Conservation (phyloP, 2,113 vertebrate species). For the Balaeniceps rex region DNA sequence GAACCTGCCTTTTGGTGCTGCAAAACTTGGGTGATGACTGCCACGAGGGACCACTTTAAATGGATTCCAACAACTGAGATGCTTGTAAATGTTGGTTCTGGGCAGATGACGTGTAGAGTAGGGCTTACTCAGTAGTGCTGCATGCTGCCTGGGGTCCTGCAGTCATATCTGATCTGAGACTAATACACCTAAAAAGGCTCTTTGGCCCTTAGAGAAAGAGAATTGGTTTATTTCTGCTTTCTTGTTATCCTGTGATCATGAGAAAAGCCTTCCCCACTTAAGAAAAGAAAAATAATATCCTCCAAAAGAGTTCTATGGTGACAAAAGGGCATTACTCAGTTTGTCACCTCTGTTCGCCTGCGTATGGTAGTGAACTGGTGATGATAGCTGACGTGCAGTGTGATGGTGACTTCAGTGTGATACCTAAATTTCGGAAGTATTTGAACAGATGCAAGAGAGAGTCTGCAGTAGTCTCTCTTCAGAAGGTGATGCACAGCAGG, state of each 20-base stretch:
- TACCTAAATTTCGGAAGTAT: background rate
- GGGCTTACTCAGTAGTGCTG: background rate
- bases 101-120: background rate
- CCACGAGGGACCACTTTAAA: background rate
- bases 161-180: background rate
- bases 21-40: background rate
- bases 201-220: background rate
- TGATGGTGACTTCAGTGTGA: too few relatives aligned
- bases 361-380: background rate
- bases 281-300: background rate
- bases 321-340: background rate
- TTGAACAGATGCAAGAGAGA: background rate
- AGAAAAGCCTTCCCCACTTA: background rate
- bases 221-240: background rate
- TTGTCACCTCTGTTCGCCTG: background rate
- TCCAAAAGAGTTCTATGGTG: background rate
- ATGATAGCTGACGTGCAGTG: background rate
- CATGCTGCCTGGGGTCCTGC: background rate
- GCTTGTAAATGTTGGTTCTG: background rate
- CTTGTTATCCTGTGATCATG: background rate
- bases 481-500: background rate
- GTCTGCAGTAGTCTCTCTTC: background rate
- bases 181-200: background rate
- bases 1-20: background rate
- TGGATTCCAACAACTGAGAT: background rate